Conservation (phyloP, 2,888 invertebrate species). For the Agrochola lychnidis region DNA sequence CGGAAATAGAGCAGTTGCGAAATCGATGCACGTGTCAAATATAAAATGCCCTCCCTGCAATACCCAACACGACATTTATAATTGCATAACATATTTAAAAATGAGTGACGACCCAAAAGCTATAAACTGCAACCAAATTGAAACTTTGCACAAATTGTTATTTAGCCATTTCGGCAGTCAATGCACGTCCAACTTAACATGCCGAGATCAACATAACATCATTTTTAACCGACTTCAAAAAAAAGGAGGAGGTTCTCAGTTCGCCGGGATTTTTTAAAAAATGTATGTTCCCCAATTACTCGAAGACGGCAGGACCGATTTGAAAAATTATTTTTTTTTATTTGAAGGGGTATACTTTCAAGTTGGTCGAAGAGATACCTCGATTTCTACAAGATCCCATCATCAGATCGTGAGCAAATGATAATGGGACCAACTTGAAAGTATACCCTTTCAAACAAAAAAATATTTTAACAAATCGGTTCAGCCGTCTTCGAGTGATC, state of each 20-base stretch:
- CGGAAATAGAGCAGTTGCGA: not conserved
- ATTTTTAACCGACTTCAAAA: not conserved
- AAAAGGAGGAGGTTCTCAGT: not conserved
- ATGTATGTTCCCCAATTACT: not conserved
- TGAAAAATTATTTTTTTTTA: too few relatives aligned
- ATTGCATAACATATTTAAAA: constrained; percentile 12
- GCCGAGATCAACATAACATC: constrained; percentile 3
- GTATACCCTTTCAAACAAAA: too few relatives aligned
- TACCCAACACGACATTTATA: constrained; percentile 11
- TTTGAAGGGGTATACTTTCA: too few relatives aligned
- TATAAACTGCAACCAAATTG: not conserved
- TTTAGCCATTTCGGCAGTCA: constrained; percentile 1
- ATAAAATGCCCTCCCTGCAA: constrained; percentile 10
- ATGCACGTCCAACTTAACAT: constrained; percentile 8
- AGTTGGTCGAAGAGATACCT: too few relatives aligned
- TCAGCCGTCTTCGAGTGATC: too few relatives aligned
- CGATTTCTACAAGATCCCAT: too few relatives aligned
- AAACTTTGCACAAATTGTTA: constrained; percentile 16
- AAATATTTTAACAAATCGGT: too few relatives aligned
- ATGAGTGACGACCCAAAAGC: not conserved
- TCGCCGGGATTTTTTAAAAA: too few relatives aligned
- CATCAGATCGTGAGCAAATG: too few relatives aligned
- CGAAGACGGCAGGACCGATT: too few relatives aligned
- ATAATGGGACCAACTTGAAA: too few relatives aligned
- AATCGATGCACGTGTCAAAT: constrained; percentile 7